Percentiles rank a stretch among this genome's conserved stretches.
Evolutionary conservation across 1,140 invertebrate genomes (phyloP).

Genomic region (Melitaea cinxia): DNA sequence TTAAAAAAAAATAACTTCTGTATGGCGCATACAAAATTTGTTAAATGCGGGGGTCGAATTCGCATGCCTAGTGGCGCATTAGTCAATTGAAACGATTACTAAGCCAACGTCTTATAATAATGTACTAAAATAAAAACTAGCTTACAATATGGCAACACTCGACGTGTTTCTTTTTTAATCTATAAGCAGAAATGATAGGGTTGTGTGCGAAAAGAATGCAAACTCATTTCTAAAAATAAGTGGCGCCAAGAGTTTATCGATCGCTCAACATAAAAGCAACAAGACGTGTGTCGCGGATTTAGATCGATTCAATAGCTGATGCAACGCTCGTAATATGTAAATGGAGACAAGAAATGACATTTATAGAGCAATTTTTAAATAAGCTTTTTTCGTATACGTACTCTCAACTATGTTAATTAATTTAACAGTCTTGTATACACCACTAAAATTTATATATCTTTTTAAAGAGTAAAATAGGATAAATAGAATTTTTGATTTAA

Average conservation of each 20-base stretch:
- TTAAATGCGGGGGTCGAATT: too few species aligned
- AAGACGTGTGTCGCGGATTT: background rate
- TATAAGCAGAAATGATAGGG: background rate
- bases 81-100: too few species aligned
- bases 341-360: background rate
- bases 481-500: too few species aligned
- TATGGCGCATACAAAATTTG: too few species aligned
- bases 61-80: too few species aligned
- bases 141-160: background rate
- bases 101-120: too few species aligned
- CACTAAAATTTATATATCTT: too few species aligned
- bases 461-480: too few species aligned
- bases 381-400: background rate
- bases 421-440: too few species aligned
- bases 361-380: background rate
- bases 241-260: slow-evolving; percentile 16
- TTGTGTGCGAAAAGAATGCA: slow-evolving; percentile 1
- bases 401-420: too few species aligned
- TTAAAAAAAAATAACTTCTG: too few species aligned
- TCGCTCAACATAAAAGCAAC: slow-evolving; percentile 2
- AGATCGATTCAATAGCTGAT: background rate
- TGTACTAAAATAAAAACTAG: too few species aligned
- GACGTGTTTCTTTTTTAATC: slow-evolving; percentile 1
- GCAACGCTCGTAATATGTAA: slow-evolving; percentile 2
- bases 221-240: slow-evolving; percentile 19